Evolutionary conservation across 2,797 vertebrate genomes (phyloP), one percentile per base, ranked within the genome.

Genomic region (Sternarchorhynchus goeldii): DNA sequence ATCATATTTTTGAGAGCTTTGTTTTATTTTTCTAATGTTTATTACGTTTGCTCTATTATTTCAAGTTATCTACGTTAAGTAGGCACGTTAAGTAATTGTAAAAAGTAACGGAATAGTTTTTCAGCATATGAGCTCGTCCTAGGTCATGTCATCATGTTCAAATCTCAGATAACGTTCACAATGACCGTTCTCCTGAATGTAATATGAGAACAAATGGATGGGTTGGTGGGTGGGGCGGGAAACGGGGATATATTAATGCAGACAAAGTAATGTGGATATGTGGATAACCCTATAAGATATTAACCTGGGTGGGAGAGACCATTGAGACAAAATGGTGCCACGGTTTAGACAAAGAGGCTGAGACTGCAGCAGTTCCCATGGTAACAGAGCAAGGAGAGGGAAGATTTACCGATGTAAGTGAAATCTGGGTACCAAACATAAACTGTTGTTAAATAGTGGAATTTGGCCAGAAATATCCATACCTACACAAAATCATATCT

Each of bases 321-420:
- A 85, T 73, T 60, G 59, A 83, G 64, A 80, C 79, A 83, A 82
- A 81, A 87, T 85, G 87, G 80, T 85, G 86, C 79, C 78, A 80
- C 69, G 36, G 16, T 76, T 79, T 59, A 86, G 79, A 83, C 84
- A 84, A 83, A 85, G 86, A 85, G 82, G 77, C 85, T 87, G 84
- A 86, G 90, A 92, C 91, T 92, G 92, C 91, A 91, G 91, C 89
- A 88, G 92, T 94, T 91, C 86, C 93, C 92, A 94, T 94, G 87
- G 93, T 91, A 94, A 94, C 92, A 85, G 89, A 91, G 63, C 50
- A 86, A 88, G 81, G 31, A 70, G 73, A 86, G 58, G 50, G 12
- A 67, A 60, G 72, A 55, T 64, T 62, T 39, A 36, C 14, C 12
- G n/a, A 57, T 29, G 45, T 25, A 18, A n/a, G 31, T 31, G 10